Percentiles rank a stretch among this genome's conserved stretches.
phyloP scores from a whole-genome alignment of 2,888 invertebrate species.

The Euzophera pinguis region DNA sequence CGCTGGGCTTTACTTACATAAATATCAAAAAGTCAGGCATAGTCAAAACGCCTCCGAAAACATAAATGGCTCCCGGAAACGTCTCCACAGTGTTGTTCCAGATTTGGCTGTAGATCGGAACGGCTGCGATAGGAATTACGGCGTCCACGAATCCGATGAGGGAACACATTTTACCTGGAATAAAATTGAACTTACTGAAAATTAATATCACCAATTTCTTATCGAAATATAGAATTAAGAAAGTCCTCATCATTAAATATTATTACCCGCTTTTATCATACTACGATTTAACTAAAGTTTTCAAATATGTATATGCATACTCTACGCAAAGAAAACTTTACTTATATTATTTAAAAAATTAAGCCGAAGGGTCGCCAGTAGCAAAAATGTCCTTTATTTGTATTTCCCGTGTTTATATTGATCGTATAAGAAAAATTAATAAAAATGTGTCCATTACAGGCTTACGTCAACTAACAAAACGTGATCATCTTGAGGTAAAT shows the following conservation, averaged over 20 bases:
- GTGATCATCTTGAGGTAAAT: background rate
- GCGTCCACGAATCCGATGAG: conserved; percentile 79
- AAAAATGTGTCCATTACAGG: background rate
- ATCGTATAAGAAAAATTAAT: background rate
- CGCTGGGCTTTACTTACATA: conserved; percentile 63
- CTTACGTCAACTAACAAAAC: conserved; percentile 3
- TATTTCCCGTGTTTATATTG: too few species aligned
- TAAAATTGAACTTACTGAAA: too few species aligned
- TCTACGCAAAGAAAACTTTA: too few species aligned
- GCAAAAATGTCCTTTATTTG: too few species aligned
- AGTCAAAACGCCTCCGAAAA: conserved; percentile 68
- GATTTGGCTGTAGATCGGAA: conserved; percentile 72
- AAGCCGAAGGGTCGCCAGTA: too few species aligned
- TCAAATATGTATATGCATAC: too few species aligned
- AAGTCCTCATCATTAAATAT: too few species aligned
- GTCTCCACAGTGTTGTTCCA: conserved; percentile 63
- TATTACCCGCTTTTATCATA: too few species aligned
- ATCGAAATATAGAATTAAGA: too few species aligned
- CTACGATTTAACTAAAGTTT: too few species aligned
- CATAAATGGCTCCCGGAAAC: conserved; percentile 73
- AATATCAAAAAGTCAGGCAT: conserved; percentile 67
- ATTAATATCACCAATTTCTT: too few species aligned
- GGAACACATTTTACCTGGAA: conserved; percentile 78
- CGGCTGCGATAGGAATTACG: conserved; percentile 67
- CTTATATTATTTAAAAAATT: too few species aligned